A percentile compares a stretch with the other conserved stretches of the same genome.
Conservation (phyloP, 2,888 invertebrate genomes). For the Nemurella pictetii region DNA sequence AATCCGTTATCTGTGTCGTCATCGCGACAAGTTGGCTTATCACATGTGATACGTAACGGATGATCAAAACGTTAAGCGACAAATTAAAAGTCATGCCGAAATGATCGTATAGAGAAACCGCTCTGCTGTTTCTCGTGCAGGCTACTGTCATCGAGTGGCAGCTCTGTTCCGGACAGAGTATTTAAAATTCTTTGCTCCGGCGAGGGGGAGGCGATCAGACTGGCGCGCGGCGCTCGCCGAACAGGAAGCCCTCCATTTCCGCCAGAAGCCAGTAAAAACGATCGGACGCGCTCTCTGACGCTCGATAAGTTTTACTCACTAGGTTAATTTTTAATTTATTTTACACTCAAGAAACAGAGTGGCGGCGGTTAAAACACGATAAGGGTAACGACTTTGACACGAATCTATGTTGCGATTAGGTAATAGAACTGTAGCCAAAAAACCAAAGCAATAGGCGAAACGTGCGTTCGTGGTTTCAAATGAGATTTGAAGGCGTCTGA, state of each 20-base stretch:
- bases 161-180: neutral
- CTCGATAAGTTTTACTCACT: neutral
- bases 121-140: neutral
- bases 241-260: slow-evolving; percentile 11
- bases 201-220: neutral
- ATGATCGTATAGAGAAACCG: too few species aligned
- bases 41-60: too few species aligned
- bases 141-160: neutral
- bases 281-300: neutral
- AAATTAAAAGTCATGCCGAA: too few species aligned
- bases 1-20: too few species aligned
- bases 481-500: neutral
- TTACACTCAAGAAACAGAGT: neutral
- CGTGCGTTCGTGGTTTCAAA: neutral
- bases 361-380: neutral
- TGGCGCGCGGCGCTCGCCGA: neutral
- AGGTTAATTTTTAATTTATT: slow-evolving; percentile 2
- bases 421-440: neutral
- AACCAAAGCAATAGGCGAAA: too few species aligned
- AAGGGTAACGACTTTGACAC: slow-evolving; percentile 7
- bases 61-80: too few species aligned
- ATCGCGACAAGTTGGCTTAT: too few species aligned
- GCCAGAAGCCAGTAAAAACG: neutral
- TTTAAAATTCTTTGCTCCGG: neutral
- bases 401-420: neutral